Conservation (phyloP, 1,140 invertebrate genomes). For the Brachystomella parvula region DNA sequence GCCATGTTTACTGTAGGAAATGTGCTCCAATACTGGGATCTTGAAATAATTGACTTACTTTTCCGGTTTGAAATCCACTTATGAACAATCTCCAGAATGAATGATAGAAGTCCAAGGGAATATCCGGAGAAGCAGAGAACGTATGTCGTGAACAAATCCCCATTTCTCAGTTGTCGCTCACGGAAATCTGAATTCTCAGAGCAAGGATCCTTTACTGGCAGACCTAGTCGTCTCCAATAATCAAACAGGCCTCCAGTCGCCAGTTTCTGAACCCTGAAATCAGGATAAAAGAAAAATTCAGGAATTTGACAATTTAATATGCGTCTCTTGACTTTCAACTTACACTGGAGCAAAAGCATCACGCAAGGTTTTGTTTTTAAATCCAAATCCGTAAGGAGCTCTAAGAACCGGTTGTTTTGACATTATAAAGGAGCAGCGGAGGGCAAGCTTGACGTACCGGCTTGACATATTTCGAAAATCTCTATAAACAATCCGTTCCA, state of each 20-base stretch:
- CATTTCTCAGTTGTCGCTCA: conserved; percentile 62
- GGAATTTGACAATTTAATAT: conserved; percentile 3
- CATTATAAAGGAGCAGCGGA: conserved; percentile 37
- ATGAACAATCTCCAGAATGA: conserved; percentile 53
- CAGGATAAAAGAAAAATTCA: not conserved
- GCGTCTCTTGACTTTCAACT: conserved; percentile 42
- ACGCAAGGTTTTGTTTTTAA: conserved; percentile 52
- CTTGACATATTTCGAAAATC: conserved; percentile 27
- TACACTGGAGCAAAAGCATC: conserved; percentile 58
- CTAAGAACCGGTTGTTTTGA: conserved; percentile 30
- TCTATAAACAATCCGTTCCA: conserved; percentile 32
- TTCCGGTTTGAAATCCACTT: conserved; percentile 22
- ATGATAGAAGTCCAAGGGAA: conserved; percentile 48
- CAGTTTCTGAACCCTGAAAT: conserved; percentile 45
- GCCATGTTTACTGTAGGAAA: too few relatives aligned
- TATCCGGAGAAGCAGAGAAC: conserved; percentile 53
- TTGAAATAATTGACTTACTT: conserved; percentile 18
- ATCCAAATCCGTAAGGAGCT: conserved; percentile 51
- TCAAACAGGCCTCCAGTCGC: conserved; percentile 65
- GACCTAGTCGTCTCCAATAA: conserved; percentile 48
- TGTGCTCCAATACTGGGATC: not conserved
- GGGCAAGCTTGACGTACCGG: conserved; percentile 25
- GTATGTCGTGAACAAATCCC: conserved; percentile 62
- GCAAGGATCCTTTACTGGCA: conserved; percentile 65
- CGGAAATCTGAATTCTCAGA: conserved; percentile 68